Percentiles rank a stretch among this genome's conserved stretches.
These are phyloP conservation scores for Heteropelma amictum DNA, from an alignment of 2,888 invertebrate species.

Conservation along the genomic window DNA sequence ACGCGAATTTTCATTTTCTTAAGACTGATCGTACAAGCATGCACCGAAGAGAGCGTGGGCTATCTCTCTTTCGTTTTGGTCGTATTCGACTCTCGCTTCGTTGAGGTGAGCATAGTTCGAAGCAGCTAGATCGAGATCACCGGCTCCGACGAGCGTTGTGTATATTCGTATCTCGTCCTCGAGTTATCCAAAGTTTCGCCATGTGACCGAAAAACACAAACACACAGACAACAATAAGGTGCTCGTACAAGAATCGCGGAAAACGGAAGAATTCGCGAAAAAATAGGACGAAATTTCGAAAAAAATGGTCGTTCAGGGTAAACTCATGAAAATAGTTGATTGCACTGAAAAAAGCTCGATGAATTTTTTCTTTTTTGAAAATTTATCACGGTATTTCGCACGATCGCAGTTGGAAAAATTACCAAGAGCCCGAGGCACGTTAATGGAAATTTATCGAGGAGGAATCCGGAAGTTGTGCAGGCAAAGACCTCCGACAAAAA, in stretches of 20 bases:
- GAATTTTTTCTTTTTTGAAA: background rate
- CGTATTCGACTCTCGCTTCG: slow-evolving; percentile 20
- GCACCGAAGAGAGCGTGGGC: slow-evolving; percentile 26
- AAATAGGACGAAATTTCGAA: background rate
- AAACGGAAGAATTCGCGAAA: background rate
- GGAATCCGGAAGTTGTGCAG: slow-evolving; percentile 31
- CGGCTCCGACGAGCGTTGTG: background rate
- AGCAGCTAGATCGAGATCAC: slow-evolving; percentile 26
- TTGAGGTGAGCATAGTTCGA: slow-evolving; percentile 9
- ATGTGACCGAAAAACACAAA: background rate
- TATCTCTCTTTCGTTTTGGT: slow-evolving; percentile 32
- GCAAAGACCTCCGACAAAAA: slow-evolving; percentile 21
- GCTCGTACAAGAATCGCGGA: background rate
- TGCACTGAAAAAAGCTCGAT: background rate
- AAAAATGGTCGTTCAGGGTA: slow-evolving; percentile 39
- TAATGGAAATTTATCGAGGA: slow-evolving; percentile 28
- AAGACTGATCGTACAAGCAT: slow-evolving; percentile 22
- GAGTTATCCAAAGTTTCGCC: slow-evolving; percentile 1
- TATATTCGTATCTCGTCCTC: background rate
- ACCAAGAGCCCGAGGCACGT: slow-evolving; percentile 41
- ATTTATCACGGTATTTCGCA: background rate
- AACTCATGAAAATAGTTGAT: background rate
- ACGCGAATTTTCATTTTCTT: slow-evolving; percentile 44
- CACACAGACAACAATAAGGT: background rate
- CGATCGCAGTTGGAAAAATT: slow-evolving; percentile 43